Evolutionary conservation across 2,888 invertebrate species (phyloP).

Genomic region (Andrena dorsata): DNA sequence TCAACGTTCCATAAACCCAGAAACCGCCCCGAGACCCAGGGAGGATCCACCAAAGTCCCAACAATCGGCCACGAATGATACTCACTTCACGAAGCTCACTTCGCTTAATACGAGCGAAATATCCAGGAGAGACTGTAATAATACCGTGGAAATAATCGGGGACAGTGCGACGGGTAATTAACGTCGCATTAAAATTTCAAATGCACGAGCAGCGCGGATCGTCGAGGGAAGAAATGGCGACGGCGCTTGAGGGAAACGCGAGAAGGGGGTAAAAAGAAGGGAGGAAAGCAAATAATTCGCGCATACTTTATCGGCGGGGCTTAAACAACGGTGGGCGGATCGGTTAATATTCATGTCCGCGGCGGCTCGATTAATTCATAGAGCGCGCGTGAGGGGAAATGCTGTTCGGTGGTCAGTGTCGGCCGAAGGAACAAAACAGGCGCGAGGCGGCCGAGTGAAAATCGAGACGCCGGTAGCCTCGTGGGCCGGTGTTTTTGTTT

Average conservation of each 20-base stretch:
- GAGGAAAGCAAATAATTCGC: conserved; percentile 30
- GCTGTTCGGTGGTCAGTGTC: neutral
- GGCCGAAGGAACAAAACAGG: neutral
- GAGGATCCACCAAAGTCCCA: too few species aligned
- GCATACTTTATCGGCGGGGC: conserved; percentile 27
- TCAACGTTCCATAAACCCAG: too few species aligned
- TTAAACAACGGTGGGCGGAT: conserved; percentile 16
- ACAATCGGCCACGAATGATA: neutral
- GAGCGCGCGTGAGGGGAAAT: conserved; percentile 17
- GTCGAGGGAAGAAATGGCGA: neutral
- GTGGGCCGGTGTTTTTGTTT: conserved; percentile 42
- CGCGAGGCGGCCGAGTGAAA: conserved; percentile 35
- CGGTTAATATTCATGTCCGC: conserved; percentile 41
- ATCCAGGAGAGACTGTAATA: neutral
- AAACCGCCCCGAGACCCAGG: too few species aligned
- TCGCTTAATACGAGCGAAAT: neutral
- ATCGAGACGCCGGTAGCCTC: conserved; percentile 51
- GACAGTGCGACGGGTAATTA: conserved; percentile 18
- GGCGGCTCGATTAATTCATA: conserved; percentile 31
- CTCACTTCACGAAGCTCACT: neutral
- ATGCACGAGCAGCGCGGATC: neutral
- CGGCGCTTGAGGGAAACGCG: neutral
- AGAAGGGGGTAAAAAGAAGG: neutral
- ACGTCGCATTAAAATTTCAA: conserved; percentile 32
- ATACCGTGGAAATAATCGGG: conserved; percentile 12